Evolutionary conservation across 2,888 invertebrate genomes (phyloP), one percentile per base, ranked within the genome.

Genomic region (Caenorhabditis wallacei): DNA sequence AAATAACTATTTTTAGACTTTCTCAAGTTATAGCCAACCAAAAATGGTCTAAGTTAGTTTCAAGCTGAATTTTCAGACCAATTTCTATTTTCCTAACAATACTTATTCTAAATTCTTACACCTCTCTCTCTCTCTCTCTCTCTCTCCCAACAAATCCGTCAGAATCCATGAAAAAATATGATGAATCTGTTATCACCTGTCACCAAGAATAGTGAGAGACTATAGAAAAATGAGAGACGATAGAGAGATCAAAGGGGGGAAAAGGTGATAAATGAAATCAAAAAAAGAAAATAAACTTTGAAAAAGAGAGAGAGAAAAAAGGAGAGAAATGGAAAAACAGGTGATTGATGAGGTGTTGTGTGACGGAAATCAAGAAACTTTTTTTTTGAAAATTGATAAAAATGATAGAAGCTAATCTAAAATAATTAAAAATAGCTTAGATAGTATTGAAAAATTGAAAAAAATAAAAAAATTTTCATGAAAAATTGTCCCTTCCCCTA

Each of bases 331-430:
- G 68, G 20, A 57, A 37, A 30, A 69, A 76, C 59, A 66, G 57
- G 61, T 46, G 61, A 48, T 68, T 68, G 59, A 59, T 59, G 37
- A 59, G 59, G 59, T 59, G 59, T 59, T 40, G 46, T 2, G 43
- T 43, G 13, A 46, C 35, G 63, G 61, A 70, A 53, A 56, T 24
- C 22, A 18, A 40, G 40, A 18, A 18, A 18, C 3, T 48, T 48
- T 4, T 48, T 48, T 43, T 43, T 13, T 2, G 13, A 43, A 43
- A 2, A 3, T 43, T 43, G 10, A 16, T 11, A 43, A 10, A 7
- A 10, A 35, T 35, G 10, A 35, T 10, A 40, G 11, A 40, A 40
- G 40, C 4, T 10, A n/a, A n/a, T n/a, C n/a, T n/a, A n/a, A n/a
- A n/a, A n/a, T n/a, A n/a, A n/a, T n/a, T n/a, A n/a, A n/a, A n/a